Evolutionary conservation across 2,113 vertebrate genomes (phyloP).

Genomic region (Hippotragus niger): DNA sequence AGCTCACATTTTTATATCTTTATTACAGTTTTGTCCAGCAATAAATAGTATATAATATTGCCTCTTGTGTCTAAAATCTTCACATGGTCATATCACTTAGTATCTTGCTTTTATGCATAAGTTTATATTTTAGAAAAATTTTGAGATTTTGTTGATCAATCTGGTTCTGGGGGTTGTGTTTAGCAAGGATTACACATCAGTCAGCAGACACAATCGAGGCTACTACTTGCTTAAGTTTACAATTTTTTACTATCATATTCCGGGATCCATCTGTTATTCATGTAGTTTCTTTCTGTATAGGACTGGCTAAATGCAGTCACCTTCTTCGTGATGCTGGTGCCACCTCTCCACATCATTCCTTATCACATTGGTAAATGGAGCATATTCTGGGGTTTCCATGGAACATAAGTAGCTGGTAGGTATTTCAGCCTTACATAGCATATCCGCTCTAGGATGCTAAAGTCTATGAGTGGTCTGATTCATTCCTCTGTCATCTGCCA

Average conservation of each 20-base stretch:
- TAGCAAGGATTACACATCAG: neutral
- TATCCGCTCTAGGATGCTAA: neutral
- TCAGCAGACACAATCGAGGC: neutral
- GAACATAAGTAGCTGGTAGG: neutral
- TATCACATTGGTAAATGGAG: neutral
- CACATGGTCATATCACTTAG: neutral
- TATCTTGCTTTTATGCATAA: neutral
- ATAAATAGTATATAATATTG: neutral
- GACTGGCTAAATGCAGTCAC: neutral
- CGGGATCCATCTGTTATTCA: neutral
- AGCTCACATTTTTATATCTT: neutral
- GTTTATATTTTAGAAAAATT: neutral
- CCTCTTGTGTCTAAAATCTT: neutral
- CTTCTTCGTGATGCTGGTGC: neutral
- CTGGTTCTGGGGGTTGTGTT: neutral
- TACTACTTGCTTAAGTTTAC: neutral
- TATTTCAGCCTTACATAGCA: neutral
- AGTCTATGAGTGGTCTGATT: neutral
- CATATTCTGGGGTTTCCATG: neutral
- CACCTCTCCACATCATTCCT: neutral
- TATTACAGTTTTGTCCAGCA: neutral
- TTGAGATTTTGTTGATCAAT: neutral
- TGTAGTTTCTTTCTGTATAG: neutral
- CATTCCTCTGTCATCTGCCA: neutral
- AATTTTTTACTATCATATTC: neutral